Evolutionary conservation across 2,888 invertebrate genomes (phyloP), one percentile per base, ranked within the genome.

Genomic region (Ochropleura leucogaster): DNA sequence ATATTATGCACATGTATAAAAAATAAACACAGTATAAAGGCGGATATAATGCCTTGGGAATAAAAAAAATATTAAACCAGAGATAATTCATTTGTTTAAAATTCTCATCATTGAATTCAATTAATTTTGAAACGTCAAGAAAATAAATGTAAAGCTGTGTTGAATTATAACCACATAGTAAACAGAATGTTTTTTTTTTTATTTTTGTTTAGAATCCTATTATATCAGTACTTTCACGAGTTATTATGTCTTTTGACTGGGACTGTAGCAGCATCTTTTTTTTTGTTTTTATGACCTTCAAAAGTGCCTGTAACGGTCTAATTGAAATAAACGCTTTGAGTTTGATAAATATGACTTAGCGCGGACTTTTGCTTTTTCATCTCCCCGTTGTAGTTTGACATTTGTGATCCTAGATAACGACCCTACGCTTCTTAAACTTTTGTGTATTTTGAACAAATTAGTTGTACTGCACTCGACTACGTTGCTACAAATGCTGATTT

Each of bases 401-500:
- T 20, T 55, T 20, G 20, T 55, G 20, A 55, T 55, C 20, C 6
- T 46, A 3, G 46, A 46, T 46, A 9, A 10, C 9, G 46, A 4
- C 46, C n/a, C n/a, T 20, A 20, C 10, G 20, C 12, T 20, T 20
- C 5, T 12, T 12, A 3, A 12, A 20, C 14, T 20, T 20, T 40
- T n/a, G 57, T 72, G 72, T 72, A 72, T 72, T 72, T 44, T 16
- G 72, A 72, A 72, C 59, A 73, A 74, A 73, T 62, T 62, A 73
- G 51, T 73, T 60, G n/a, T 46, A 46, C 51, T 73, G 12, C 44
- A 49, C n/a, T 67, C 44, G 77, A 76, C 55, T 53, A 40, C 51
- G 5, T 10, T 46, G 44, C 49, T 67, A 55, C 18, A 49, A 76
- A 44, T 65, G 47, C 10, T 59, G 44, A 51, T 14, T 57, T 40